phyloP scores from a whole-genome alignment of 2,888 invertebrate species.

The Xanthorhoe designata region DNA sequence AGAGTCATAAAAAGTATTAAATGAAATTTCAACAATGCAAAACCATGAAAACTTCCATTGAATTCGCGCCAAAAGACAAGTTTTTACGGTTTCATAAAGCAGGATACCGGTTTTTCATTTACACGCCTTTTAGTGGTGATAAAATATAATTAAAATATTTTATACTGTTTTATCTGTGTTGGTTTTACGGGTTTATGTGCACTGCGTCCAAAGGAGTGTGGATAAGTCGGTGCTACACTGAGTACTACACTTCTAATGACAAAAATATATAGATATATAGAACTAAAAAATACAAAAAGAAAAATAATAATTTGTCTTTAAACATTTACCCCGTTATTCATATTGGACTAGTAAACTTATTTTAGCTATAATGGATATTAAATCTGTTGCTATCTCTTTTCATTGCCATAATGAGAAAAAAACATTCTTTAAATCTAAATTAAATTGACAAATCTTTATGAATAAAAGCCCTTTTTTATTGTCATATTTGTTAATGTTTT shows the following conservation, averaged over 20 bases:
- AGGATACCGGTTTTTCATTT: constrained; percentile 84
- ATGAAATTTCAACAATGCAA: constrained; percentile 79
- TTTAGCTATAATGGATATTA: no score
- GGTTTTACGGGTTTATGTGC: constrained; percentile 71
- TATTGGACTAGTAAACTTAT: no score
- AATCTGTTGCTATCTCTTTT: no score
- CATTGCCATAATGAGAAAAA: no score
- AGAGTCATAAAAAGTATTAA: constrained; percentile 47
- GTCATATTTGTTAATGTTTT: no score
- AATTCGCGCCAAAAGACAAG: constrained; percentile 66
- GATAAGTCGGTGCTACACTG: constrained; percentile 55
- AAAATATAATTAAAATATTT: constrained; percentile 86
- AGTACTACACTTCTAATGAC: constrained; percentile 15
- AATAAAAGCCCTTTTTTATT: no score
- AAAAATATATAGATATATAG: neutral
- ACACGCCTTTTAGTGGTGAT: constrained; percentile 82
- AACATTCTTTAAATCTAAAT: no score
- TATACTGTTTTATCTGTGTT: constrained; percentile 76
- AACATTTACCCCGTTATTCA: no score
- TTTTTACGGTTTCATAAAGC: constrained; percentile 84
- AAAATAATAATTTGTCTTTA: no score
- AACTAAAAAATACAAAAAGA: no score
- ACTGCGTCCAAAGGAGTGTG: constrained; percentile 65
- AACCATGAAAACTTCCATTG: constrained; percentile 70
- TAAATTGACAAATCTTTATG: no score